phyloP scores from a whole-genome alignment of 92 coral and sea anemone species.

The Palythoa grandis region DNA sequence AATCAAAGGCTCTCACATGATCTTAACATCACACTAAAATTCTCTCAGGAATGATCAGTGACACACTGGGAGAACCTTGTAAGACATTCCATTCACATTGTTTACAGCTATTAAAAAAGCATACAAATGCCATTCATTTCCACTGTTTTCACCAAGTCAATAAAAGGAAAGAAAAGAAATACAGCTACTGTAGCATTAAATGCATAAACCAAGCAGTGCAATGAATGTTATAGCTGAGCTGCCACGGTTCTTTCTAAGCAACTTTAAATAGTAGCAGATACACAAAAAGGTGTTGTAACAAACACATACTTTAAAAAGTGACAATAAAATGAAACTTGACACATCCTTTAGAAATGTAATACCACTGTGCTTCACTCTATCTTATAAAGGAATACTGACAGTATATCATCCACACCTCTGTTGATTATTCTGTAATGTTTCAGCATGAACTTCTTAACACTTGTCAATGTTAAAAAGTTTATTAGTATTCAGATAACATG shows the following conservation, averaged over 20 bases:
- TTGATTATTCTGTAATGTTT: no score
- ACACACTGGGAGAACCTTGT: neutral
- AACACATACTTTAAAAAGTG: neutral
- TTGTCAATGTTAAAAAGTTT: no score
- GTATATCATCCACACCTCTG: neutral
- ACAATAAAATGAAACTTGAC: slow-evolving; percentile 5
- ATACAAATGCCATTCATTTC: neutral
- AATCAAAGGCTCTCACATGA: neutral
- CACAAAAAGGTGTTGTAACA: neutral
- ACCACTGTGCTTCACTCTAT: no score
- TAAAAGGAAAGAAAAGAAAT: neutral
- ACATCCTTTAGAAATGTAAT: no score
- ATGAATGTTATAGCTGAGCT: no score
- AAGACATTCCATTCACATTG: neutral
- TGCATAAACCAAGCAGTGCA: neutral
- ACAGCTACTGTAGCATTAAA: neutral
- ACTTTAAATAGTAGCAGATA: no score
- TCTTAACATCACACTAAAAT: neutral
- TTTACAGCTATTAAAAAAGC: neutral
- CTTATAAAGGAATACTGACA: no score
- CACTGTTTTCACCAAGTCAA: neutral
- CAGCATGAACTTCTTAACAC: no score
- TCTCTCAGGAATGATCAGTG: neutral
- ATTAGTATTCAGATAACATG: no score
- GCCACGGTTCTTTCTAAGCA: no score